phyloP scores from a whole-genome alignment of 2,888 invertebrate genomes.

The Rhyacophila evoluta region DNA sequence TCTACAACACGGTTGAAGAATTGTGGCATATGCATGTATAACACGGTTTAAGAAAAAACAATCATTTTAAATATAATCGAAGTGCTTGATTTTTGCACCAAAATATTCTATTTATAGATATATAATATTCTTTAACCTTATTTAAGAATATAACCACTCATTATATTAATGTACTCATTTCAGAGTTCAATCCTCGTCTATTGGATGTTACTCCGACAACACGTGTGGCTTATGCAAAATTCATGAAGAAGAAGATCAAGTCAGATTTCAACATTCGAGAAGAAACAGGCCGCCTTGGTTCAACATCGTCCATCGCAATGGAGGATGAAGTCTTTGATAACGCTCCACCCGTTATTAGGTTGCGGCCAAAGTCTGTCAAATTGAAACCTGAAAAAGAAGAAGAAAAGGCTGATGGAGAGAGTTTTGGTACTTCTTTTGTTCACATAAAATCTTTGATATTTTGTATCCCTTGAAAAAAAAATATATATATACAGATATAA shows the following conservation, averaged over 20 bases:
- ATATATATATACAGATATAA: too few relatives aligned
- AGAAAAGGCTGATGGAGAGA: constrained; percentile 34
- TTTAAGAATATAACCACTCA: too few relatives aligned
- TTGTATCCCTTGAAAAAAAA: too few relatives aligned
- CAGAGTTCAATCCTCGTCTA: constrained; percentile 85
- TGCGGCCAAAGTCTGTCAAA: constrained; percentile 44
- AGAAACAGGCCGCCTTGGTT: constrained; percentile 51
- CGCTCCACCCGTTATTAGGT: constrained; percentile 44
- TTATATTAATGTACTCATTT: too few relatives aligned
- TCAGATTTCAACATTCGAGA: constrained; percentile 65
- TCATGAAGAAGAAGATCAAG: constrained; percentile 81
- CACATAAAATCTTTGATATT: too few relatives aligned
- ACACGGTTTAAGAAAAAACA: too few relatives aligned
- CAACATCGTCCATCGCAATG: constrained; percentile 49
- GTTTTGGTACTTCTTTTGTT: constrained; percentile 3
- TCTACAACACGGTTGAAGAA: too few relatives aligned
- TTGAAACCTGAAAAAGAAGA: constrained; percentile 44
- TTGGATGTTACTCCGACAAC: constrained; percentile 81
- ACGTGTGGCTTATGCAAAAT: constrained; percentile 88
- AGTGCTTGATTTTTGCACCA: too few relatives aligned
- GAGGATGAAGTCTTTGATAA: constrained; percentile 56
- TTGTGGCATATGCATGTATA: too few relatives aligned
- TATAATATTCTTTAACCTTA: too few relatives aligned
- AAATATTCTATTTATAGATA: too few relatives aligned
- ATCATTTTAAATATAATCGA: too few relatives aligned